Conservation (phyloP, 1,140 invertebrate species). For the Bradysia coprophila region DNA sequence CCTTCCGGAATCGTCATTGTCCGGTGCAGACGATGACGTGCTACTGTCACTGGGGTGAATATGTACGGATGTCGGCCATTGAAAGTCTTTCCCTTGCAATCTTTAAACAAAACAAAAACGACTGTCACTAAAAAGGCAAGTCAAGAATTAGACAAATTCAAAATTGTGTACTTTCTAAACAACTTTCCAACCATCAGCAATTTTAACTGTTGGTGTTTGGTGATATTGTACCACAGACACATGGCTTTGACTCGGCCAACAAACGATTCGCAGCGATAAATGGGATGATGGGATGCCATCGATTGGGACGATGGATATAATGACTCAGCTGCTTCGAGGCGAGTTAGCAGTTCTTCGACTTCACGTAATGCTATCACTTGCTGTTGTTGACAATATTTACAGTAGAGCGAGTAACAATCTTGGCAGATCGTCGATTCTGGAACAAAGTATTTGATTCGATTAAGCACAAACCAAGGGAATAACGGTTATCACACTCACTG, state of each 20-base stretch:
- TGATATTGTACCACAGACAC: slow-evolving; percentile 82
- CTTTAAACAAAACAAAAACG: slow-evolving; percentile 6
- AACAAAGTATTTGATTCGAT: too few species aligned
- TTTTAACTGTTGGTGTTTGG: slow-evolving; percentile 61
- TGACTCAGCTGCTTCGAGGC: slow-evolving; percentile 55
- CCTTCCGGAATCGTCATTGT: slow-evolving; percentile 18
- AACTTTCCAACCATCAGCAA: slow-evolving; percentile 59
- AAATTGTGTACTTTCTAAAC: not conserved
- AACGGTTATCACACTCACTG: too few species aligned
- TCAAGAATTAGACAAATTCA: too few species aligned
- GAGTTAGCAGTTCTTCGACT: slow-evolving; percentile 46
- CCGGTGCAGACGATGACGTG: slow-evolving; percentile 15
- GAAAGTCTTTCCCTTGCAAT: slow-evolving; percentile 21
- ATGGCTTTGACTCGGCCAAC: slow-evolving; percentile 52
- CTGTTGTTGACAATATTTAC: slow-evolving; percentile 41
- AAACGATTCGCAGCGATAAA: slow-evolving; percentile 47
- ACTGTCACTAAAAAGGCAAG: not conserved
- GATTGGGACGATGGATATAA: slow-evolving; percentile 71
- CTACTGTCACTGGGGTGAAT: slow-evolving; percentile 10
- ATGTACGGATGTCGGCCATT: slow-evolving; percentile 16
- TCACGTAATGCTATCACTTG: slow-evolving; percentile 53
- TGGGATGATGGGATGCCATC: slow-evolving; percentile 49
- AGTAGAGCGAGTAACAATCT: slow-evolving; percentile 49
- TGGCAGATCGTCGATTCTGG: slow-evolving; percentile 13
- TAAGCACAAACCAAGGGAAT: too few species aligned